These are phyloP conservation scores for Cricetomys ansorgei DNA, from an alignment of 2,113 vertebrate genomes.

Conservation along the genomic window DNA sequence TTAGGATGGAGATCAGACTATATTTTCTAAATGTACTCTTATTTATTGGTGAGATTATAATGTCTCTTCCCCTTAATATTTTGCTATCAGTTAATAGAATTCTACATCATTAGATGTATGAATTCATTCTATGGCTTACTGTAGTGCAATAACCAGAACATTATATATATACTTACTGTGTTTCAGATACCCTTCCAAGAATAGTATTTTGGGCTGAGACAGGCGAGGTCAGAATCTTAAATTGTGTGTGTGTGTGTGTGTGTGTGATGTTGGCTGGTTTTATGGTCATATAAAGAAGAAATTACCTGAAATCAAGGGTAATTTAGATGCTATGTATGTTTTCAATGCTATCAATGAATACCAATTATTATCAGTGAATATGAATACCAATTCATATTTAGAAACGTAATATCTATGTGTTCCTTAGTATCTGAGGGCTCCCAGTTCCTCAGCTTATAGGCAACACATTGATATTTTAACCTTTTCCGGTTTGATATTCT, in stretches of 20 bases:
- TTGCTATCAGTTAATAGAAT: slow-evolving; percentile 15
- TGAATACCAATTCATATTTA: background rate
- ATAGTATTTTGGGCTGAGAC: background rate
- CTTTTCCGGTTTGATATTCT: slow-evolving; percentile 1
- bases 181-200: slow-evolving; percentile 20
- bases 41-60: slow-evolving; percentile 31
- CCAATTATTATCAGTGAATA: too few relatives aligned
- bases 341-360: background rate
- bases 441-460: background rate
- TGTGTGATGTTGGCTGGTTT: background rate
- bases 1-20: background rate
- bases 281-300: slow-evolving; percentile 9
- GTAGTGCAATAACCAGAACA: background rate
- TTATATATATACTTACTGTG: background rate
- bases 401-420: background rate
- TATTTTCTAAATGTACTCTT: background rate
- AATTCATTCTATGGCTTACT: background rate
- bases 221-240: background rate
- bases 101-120: background rate
- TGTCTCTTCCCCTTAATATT: background rate
- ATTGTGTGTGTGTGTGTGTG: background rate
- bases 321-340: background rate
- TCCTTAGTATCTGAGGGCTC: background rate
- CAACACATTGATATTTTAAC: background rate
- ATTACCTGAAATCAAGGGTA: background rate